These are phyloP conservation scores for Xiphorhynchus elegans DNA, from an alignment of 2,113 vertebrate genomes.

Conservation along the genomic window DNA sequence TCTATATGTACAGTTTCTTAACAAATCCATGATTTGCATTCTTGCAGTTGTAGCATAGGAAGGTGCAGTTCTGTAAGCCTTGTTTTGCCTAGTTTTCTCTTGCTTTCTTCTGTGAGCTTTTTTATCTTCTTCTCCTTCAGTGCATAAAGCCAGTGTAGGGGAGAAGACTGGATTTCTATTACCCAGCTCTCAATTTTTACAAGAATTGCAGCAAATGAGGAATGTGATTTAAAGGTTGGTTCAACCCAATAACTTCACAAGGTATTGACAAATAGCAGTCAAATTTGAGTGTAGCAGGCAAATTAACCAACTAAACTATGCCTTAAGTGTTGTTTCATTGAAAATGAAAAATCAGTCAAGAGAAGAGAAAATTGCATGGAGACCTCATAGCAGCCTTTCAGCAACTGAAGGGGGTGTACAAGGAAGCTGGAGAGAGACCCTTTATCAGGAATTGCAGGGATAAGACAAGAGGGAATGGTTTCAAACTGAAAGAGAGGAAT, in stretches of 20 bases:
- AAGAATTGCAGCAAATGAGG: background rate
- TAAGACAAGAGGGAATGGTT: background rate
- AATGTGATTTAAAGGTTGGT: background rate
- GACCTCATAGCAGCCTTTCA: background rate
- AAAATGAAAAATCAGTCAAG: background rate
- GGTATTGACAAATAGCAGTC: background rate
- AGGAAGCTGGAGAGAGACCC: background rate
- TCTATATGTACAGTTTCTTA: background rate
- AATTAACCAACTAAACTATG: background rate
- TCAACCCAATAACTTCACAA: background rate
- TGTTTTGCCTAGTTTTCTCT: background rate
- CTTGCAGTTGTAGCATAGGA: background rate
- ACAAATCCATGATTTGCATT: background rate
- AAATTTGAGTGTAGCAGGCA: background rate
- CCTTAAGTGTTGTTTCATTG: background rate
- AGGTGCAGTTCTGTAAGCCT: background rate
- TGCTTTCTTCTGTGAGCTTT: background rate
- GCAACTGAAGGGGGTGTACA: background rate
- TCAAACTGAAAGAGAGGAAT: background rate
- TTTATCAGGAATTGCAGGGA: background rate
- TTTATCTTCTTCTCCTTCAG: background rate
- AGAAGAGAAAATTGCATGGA: background rate
- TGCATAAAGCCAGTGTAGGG: background rate
- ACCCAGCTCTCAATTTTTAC: background rate
- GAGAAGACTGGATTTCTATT: background rate